Evolutionary conservation across 2,113 vertebrate genomes (phyloP), one percentile per base, ranked within the genome.

Genomic region (Ageneiosus marmoratus): DNA sequence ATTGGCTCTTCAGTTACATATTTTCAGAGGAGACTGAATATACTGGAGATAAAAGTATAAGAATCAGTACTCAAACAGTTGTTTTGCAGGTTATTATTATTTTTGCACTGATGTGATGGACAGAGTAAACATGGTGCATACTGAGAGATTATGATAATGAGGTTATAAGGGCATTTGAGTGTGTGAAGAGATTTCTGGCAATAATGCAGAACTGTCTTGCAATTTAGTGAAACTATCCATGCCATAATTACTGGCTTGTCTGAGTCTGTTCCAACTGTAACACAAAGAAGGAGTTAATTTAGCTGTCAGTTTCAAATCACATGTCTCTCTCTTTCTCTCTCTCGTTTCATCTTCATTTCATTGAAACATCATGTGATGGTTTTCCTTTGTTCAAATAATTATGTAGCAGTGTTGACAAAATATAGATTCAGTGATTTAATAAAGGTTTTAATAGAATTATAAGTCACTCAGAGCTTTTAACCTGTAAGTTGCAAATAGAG

Each of bases 251-350:
- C 77, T 74, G 76, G 60, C 50, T 0, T 84, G 83, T 87, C 84
- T 84, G 78, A 81, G 78, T 83, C 77, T 62, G 85, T 88, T 87
- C 81, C 70, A 80, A 83, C 80, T 84, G 81, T 79, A 85, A 80
- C 85, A 85, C 78, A 83, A 79, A 84, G 82, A 84, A 81, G 78
- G 79, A 85, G 80, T 87, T 88, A 84, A 90, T 87, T 88, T 84
- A 85, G 81, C 83, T 88, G 89, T 90, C 86, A 85, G 62, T 44
- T 83, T 60, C 27, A 65, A 48, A 29, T 22, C 55, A 76, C 80
- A 83, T 62, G 8, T 24, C 69, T 76, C 79, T 48, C 76, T 41
- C 37, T 41, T n/a, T 63, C 41, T 20, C 51, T 9, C 74, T 48
- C 50, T 73, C 73, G 27, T 76, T 78, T 16, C 8, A 41, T 79